These are phyloP conservation scores for Thaumetopoea pityocampa DNA, from an alignment of 1,140 invertebrate species.

Conservation along the genomic window DNA sequence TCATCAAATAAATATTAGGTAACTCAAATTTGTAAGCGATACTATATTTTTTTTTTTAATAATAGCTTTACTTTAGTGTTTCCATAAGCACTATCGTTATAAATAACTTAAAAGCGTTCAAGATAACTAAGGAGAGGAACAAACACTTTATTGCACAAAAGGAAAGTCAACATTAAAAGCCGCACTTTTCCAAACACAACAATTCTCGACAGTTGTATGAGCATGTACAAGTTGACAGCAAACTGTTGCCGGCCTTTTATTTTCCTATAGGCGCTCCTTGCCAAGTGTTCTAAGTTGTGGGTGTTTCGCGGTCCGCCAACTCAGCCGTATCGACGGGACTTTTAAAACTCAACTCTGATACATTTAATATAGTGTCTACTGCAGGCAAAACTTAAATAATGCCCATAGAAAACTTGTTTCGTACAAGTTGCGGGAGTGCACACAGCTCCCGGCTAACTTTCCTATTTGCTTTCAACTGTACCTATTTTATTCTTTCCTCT, in stretches of 20 bases:
- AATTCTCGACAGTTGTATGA: conserved; percentile 33
- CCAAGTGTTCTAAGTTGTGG: conserved; percentile 38
- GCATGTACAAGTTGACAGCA: conserved; percentile 41
- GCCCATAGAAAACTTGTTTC: conserved; percentile 61
- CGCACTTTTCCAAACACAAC: conserved; percentile 26
- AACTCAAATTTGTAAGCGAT: too few relatives aligned
- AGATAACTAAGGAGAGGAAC: too few relatives aligned
- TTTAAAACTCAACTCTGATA: conserved; percentile 44
- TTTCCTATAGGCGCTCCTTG: conserved; percentile 51
- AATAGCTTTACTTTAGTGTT: too few relatives aligned
- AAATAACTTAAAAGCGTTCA: too few relatives aligned
- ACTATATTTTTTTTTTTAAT: too few relatives aligned
- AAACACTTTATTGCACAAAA: not conserved
- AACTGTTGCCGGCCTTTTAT: conserved; percentile 65
- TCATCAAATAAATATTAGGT: too few relatives aligned
- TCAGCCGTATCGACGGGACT: conserved; percentile 30
- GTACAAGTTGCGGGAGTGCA: conserved; percentile 43
- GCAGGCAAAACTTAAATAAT: conserved; percentile 64
- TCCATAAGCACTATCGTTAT: too few relatives aligned
- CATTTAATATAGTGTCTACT: conserved; percentile 56
- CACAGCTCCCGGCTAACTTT: conserved; percentile 45
- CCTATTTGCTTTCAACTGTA: conserved; percentile 51
- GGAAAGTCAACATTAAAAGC: conserved; percentile 12
- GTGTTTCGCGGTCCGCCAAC: conserved; percentile 28
- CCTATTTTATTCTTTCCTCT: conserved; percentile 53